A percentile compares a stretch with the other conserved stretches of the same genome.
Conservation (phyloP, 2,888 invertebrate species). For the Dendrolimus pini region DNA sequence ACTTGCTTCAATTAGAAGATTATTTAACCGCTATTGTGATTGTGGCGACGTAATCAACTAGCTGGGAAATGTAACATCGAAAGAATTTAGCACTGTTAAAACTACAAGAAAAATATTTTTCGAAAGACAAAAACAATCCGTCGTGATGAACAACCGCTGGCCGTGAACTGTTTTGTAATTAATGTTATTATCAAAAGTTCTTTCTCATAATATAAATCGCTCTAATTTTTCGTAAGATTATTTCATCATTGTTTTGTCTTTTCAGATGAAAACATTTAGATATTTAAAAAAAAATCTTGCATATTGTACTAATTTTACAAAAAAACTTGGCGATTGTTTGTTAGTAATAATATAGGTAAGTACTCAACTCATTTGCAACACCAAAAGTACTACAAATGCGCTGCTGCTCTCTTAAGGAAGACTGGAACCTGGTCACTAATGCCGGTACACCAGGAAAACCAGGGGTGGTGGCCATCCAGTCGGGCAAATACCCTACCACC, state of each 20-base stretch:
- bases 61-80: neutral
- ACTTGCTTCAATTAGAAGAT: too few species aligned
- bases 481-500: too few species aligned
- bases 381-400: too few species aligned
- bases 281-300: too few species aligned
- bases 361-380: too few species aligned
- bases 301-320: too few species aligned
- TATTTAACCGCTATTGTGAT: neutral
- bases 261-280: neutral
- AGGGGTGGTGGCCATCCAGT: too few species aligned
- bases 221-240: neutral
- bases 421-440: too few species aligned
- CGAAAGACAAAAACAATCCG: constrained; percentile 1
- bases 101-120: constrained; percentile 1
- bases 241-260: neutral
- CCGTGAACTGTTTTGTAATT: constrained; percentile 25
- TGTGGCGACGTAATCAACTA: neutral
- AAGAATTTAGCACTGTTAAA: neutral
- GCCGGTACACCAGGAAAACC: too few species aligned
- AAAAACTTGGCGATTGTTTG: too few species aligned
- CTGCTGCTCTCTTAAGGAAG: too few species aligned
- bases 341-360: too few species aligned
- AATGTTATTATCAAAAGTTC: constrained; percentile 2
- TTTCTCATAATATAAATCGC: neutral
- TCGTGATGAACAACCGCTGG: constrained; percentile 19